Conservation (phyloP, 2,797 vertebrate genomes). For the Podarcis siculus region DNA sequence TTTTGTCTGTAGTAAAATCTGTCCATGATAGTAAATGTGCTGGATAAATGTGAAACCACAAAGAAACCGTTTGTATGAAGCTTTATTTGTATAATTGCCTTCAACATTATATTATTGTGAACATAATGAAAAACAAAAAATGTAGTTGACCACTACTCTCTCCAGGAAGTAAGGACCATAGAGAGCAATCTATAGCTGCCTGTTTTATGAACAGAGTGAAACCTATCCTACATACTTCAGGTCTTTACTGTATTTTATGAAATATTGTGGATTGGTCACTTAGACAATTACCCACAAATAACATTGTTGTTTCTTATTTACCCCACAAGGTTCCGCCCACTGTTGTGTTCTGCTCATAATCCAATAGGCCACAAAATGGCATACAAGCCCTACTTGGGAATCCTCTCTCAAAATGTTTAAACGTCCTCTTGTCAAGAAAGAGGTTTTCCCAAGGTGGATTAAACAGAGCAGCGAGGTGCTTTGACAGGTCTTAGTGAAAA, state of each 20-base stretch:
- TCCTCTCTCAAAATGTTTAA: not conserved
- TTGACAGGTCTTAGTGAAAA: not conserved
- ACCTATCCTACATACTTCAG: not conserved
- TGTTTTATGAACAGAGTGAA: not conserved
- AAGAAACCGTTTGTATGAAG: not conserved
- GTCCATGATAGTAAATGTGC: not conserved
- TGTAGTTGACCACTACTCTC: too few relatives aligned
- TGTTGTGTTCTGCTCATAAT: not conserved
- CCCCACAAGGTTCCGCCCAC: not conserved
- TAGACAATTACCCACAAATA: not conserved
- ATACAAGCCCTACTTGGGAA: too few relatives aligned
- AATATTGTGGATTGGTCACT: not conserved
- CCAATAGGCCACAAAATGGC: not conserved
- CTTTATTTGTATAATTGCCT: not conserved
- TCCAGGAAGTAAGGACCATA: not conserved
- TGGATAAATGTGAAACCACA: not conserved
- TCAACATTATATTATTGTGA: not conserved
- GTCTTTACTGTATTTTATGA: not conserved
- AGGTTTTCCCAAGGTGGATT: not conserved
- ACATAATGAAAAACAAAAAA: not conserved
- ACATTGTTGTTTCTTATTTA: not conserved
- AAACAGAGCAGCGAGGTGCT: not conserved
- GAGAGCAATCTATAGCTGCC: not conserved
- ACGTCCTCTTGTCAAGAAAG: not conserved
- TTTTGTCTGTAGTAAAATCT: not conserved